Evolutionary conservation across 2,113 vertebrate species (phyloP), one percentile per base, ranked within the genome.

Genomic region (Gambusia affinis): DNA sequence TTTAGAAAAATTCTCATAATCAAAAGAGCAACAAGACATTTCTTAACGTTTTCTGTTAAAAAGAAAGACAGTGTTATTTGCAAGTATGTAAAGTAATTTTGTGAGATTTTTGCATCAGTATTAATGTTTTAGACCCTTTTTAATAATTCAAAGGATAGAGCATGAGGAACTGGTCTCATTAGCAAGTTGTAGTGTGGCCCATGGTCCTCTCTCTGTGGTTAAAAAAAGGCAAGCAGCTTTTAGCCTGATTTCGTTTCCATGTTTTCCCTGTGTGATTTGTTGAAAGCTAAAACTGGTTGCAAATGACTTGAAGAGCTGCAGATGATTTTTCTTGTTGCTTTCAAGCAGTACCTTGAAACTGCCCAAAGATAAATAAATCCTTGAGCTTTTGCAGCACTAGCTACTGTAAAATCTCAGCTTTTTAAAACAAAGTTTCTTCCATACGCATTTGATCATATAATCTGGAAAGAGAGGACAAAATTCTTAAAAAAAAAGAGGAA

Each of bases 401-500:
- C 27, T 28, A 67, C 12, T 29, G 4, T 44, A 42, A 39, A 61
- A 29, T 22, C 42, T 44, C 12, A 17, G 42, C 4, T 17, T 19
- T 47, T 47, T 28, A 65, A 63, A 11, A 64, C 35, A 29, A 71
- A 67, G 6, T 67, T 70, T 60, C 61, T 47, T 65, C 63, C 27
- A 78, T 62, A 60, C 64, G 57, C 64, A 66, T 62, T 60, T 77
- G 61, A 79, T 57, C 73, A 42, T 75, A 78, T 85, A 82, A 73
- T 88, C 72, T 71, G 70, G 57, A 54, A 81, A 81, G 69, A 22
- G 47, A 54, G 24, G 17, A 66, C 78, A 76, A 84, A 89, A 87
- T 90, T 72, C 87, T 87, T 88, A 86, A 83, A 88, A 86, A 83
- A 88, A 86, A 81, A 86, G 75, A 76, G 37, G 57, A 22, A 80